Percentiles rank a stretch among this genome's conserved stretches.
Conservation (phyloP, 2,888 invertebrate species). For the Eupeodes latifasciatus region DNA sequence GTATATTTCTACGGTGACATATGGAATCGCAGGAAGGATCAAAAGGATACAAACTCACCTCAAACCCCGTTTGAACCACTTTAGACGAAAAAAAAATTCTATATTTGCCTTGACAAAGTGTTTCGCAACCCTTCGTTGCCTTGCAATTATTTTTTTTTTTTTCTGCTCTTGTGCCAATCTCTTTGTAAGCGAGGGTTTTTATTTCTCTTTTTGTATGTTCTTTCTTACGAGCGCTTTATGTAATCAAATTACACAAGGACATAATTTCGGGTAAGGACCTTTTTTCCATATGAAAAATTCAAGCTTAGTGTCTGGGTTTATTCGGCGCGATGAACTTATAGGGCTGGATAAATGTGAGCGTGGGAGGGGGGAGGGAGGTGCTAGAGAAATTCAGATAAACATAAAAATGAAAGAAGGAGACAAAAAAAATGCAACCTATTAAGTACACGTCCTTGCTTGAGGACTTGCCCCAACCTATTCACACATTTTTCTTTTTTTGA, state of each 20-base stretch:
- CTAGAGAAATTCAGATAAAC: conserved; percentile 16
- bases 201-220: not conserved
- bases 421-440: conserved; percentile 47
- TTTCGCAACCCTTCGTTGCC: conserved; percentile 66
- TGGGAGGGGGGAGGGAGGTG: not conserved
- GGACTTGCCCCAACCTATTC: conserved; percentile 43
- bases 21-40: conserved; percentile 53
- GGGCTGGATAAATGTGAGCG: not conserved
- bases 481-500: conserved; percentile 54
- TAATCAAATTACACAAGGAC: conserved; percentile 75
- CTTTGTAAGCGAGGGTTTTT: conserved; percentile 21
- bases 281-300: conserved; percentile 69
- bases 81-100: not conserved
- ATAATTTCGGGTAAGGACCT: conserved; percentile 68
- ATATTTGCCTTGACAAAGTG: conserved; percentile 46
- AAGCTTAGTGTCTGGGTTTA: conserved; percentile 59
- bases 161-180: conserved; percentile 8
- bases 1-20: conserved; percentile 26
- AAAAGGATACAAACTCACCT: conserved; percentile 53
- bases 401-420: conserved; percentile 1
- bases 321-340: conserved; percentile 61
- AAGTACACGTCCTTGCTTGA: conserved; percentile 50
- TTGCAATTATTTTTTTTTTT: conserved; percentile 60
- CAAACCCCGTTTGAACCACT: conserved; percentile 4
- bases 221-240: conserved; percentile 44